These are phyloP conservation scores for Drosophila greeni DNA, from an alignment of 2,888 invertebrate genomes.

Conservation along the genomic window DNA sequence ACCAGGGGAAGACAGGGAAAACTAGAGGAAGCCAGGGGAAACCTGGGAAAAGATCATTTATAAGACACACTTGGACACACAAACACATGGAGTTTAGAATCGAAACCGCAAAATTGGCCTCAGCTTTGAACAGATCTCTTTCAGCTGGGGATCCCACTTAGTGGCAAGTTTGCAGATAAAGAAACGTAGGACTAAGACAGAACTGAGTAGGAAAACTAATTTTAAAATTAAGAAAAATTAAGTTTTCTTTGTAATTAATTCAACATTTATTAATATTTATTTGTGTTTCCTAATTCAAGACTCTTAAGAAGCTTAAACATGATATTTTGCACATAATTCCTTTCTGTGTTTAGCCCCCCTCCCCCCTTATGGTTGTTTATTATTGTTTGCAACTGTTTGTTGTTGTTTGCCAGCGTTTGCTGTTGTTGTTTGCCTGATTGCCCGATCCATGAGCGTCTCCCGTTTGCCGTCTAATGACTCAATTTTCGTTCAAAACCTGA, in stretches of 20 bases:
- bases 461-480: constrained; percentile 62
- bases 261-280: too few species aligned
- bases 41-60: constrained; percentile 40
- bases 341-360: neutral
- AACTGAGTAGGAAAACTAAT: neutral
- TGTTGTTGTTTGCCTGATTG: constrained; percentile 47
- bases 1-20: neutral
- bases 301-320: neutral
- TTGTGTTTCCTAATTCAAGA: too few species aligned
- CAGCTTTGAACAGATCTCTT: neutral
- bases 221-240: too few species aligned
- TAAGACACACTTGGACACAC: constrained; percentile 10
- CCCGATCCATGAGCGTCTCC: constrained; percentile 40
- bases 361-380: constrained; percentile 5
- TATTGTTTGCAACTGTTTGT: constrained; percentile 9
- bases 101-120: constrained; percentile 18
- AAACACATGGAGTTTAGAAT: neutral
- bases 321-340: neutral
- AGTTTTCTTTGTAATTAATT: too few species aligned
- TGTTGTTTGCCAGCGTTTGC: constrained; percentile 41
- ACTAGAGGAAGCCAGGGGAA: neutral
- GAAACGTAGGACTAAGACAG: neutral
- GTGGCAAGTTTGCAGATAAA: neutral
- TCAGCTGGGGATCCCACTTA: neutral
- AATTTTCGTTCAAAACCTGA: constrained; percentile 56